phyloP scores from a whole-genome alignment of 2,888 invertebrate genomes.

The Nemurella pictetii region DNA sequence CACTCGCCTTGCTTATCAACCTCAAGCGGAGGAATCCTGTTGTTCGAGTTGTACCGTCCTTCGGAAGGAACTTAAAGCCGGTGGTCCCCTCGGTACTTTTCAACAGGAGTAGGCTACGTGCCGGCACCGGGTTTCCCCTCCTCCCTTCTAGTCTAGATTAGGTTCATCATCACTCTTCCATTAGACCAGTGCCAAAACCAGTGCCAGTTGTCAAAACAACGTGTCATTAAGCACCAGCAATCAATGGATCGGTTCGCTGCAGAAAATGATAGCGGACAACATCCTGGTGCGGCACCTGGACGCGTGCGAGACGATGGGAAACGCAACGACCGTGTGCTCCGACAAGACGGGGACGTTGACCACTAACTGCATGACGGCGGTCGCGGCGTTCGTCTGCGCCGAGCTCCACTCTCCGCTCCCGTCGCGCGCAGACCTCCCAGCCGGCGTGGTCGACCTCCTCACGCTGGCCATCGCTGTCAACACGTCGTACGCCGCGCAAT shows the following conservation, averaged over 20 bases:
- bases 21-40: no score
- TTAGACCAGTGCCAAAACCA: no score
- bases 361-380: constrained; percentile 63
- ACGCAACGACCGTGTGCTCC: constrained; percentile 66
- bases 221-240: no score
- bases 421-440: constrained; percentile 52
- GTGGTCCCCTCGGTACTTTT: no score
- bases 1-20: no score
- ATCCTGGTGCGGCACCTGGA: constrained; percentile 65
- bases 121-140: no score
- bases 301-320: constrained; percentile 69
- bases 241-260: constrained; percentile 14
- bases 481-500: constrained; percentile 65
- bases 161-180: no score
- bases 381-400: constrained; percentile 56
- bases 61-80: no score
- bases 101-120: no score
- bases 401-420: constrained; percentile 50
- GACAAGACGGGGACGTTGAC: constrained; percentile 70
- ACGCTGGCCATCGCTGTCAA: constrained; percentile 60
- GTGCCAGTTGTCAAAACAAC: no score
- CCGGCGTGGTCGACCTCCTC: constrained; percentile 54
- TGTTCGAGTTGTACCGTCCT: no score
- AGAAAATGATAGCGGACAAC: constrained; percentile 65
- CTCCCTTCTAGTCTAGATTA: not conserved